Evolutionary conservation across 2,888 invertebrate species (phyloP), one percentile per base, ranked within the genome.

Genomic region (Linyphia triangularis): DNA sequence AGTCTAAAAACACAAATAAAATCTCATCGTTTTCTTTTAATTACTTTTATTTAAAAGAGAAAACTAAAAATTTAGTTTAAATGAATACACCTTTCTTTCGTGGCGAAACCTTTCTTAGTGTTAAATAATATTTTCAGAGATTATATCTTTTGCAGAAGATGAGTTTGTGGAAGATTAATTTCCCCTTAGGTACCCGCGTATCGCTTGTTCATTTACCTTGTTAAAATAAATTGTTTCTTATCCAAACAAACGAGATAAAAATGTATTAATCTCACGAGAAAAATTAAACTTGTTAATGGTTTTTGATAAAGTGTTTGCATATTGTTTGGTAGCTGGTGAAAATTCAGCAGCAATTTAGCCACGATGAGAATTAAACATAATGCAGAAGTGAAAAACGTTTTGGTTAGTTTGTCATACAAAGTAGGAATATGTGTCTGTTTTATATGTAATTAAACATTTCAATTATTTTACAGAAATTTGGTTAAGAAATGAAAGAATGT

Each of bases 201-300:
- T 51, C 51, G 51, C 51, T 51, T 51, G 51, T 51, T 51, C 51
- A 51, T 51, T 51, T 51, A 51, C 51, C 51, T 51, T 51, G 51
- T 51, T 51, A 51, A 51, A 51, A 51, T 51, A 51, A 51, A 51
- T 51, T 51, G 51, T 51, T 51, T 13, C 51, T n/a, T 51, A 13
- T 13, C 16, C n/a, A 9, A 51, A 51, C 51, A 51, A 51, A 51
- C n/a, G n/a, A 51, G 51, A 51, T 16, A n/a, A 51, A 51, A 51
- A 5, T 51, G 51, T 51, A 51, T 51, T 51, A 51, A 51, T 51
- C 51, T 51, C 51, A 5, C n/a, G 51, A 51, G 51, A 51, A 51
- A 51, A 51, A 51, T 51, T n/a, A 16, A 51, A 16, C n/a, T n/a
- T n/a, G 33, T 16, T 51, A 51, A 51, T 51, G 51, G 13, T 51